Percentiles rank a stretch among this genome's conserved stretches.
Evolutionary conservation across 2,888 invertebrate species (phyloP).

Genomic region (Polyploca ridens): DNA sequence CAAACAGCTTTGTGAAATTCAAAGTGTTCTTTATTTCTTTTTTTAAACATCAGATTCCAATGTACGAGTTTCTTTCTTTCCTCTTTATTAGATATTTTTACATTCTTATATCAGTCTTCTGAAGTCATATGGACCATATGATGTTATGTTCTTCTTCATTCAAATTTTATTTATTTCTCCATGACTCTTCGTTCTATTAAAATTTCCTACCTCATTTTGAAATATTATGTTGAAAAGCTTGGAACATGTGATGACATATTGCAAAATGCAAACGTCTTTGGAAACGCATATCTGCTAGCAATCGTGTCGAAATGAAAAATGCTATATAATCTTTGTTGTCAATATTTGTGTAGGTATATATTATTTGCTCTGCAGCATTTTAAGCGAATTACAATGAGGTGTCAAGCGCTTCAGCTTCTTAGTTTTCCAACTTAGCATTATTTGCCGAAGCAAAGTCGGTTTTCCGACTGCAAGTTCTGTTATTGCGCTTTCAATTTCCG

Average conservation of each 20-base stretch:
- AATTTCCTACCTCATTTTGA: background rate
- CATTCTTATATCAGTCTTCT: background rate
- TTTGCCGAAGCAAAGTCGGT: background rate
- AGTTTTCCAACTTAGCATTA: background rate
- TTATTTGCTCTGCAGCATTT: background rate
- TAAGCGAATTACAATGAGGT: background rate
- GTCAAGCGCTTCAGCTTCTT: background rate
- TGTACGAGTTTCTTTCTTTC: background rate
- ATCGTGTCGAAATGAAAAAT: background rate
- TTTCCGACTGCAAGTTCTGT: constrained; percentile 3
- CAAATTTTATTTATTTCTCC: too few species aligned
- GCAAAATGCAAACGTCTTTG: background rate
- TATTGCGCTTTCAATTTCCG: constrained; percentile 6
- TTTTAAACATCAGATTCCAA: constrained; percentile 22
- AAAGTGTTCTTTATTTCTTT: constrained; percentile 27
- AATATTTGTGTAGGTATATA: background rate
- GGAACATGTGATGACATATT: background rate
- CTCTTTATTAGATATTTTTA: background rate
- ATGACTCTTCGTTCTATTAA: background rate
- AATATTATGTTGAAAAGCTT: background rate
- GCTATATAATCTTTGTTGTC: background rate
- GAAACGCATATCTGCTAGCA: background rate
- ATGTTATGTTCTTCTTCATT: too few species aligned
- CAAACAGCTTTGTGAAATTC: constrained; percentile 18
- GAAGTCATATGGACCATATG: too few species aligned